These are phyloP conservation scores for Matsumyia berberina DNA, from an alignment of 2,888 invertebrate species.

Conservation along the genomic window DNA sequence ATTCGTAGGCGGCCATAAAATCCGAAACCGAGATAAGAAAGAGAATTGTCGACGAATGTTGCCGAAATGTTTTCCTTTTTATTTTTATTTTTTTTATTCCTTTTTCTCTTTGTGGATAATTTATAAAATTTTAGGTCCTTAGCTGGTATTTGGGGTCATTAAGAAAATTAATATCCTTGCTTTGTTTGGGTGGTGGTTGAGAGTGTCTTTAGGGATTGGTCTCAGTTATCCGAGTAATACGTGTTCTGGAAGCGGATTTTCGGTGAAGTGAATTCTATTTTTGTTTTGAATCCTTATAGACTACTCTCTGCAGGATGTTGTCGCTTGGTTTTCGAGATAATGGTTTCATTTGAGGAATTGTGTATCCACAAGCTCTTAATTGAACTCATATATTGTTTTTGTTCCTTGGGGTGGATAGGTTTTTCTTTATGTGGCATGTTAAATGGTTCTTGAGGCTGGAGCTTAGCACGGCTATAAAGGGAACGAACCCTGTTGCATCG, in stretches of 20 bases:
- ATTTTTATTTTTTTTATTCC: slow-evolving; percentile 4
- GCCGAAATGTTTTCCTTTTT: slow-evolving; percentile 25
- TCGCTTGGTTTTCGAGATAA: background rate
- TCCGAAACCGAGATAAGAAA: background rate
- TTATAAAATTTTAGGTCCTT: background rate
- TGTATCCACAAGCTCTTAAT: background rate
- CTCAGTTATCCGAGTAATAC: background rate
- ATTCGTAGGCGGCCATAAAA: slow-evolving; percentile 2
- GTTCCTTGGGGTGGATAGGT: too few relatives aligned
- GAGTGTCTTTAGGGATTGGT: background rate
- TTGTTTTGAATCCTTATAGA: background rate
- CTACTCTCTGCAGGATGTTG: background rate
- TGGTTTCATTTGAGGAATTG: background rate
- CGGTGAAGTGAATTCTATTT: background rate
- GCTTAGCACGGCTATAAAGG: too few relatives aligned
- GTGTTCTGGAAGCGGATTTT: background rate
- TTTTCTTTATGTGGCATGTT: too few relatives aligned
- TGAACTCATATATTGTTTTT: too few relatives aligned
- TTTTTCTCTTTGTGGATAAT: background rate
- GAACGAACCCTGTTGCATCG: too few relatives aligned
- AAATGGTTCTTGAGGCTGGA: too few relatives aligned
- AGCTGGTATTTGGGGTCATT: slow-evolving; percentile 10
- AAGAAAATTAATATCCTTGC: slow-evolving; percentile 10
- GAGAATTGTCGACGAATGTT: slow-evolving; percentile 42
- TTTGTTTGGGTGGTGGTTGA: background rate